Evolutionary conservation across 2,797 vertebrate species (phyloP).

Genomic region (Darevskia nairensis): DNA sequence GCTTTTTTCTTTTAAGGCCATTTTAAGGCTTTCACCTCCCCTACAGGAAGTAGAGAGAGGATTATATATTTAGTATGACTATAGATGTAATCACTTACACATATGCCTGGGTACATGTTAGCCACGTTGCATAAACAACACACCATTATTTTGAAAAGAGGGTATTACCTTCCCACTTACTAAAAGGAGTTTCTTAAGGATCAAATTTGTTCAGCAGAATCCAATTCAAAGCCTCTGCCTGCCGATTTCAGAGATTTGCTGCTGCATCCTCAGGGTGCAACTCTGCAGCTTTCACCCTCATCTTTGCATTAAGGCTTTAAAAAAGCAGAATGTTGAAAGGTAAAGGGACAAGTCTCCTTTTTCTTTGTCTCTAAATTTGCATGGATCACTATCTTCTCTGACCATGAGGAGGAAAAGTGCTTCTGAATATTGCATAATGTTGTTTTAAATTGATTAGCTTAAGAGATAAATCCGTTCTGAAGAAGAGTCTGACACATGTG

Average conservation of each 20-base stretch:
- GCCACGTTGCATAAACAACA: neutral
- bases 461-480: neutral
- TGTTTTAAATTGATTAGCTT: conserved; percentile 4
- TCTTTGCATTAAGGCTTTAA: conserved; percentile 33
- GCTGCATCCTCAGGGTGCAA: neutral
- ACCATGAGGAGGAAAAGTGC: neutral
- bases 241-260: conserved; percentile 18
- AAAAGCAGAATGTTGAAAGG: conserved; percentile 19
- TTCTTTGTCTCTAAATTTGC: conserved; percentile 27
- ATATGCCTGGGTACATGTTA: neutral
- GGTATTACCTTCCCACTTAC: conserved; percentile 1
- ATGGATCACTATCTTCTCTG: neutral
- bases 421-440: neutral
- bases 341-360: conserved; percentile 2
- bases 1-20: neutral
- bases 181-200: conserved; percentile 16
- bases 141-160: neutral
- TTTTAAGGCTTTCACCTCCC: conserved; percentile 14
- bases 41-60: neutral
- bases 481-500: neutral
- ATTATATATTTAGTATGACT: neutral
- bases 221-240: conserved; percentile 37
- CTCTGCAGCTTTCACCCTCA: neutral
- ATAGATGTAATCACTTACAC: neutral
- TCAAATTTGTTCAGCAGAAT: conserved; percentile 41